Base-by-base conservation (phyloP, 2,113 vertebrate genomes). In the Tetraodon nigroviridis region DNA sequence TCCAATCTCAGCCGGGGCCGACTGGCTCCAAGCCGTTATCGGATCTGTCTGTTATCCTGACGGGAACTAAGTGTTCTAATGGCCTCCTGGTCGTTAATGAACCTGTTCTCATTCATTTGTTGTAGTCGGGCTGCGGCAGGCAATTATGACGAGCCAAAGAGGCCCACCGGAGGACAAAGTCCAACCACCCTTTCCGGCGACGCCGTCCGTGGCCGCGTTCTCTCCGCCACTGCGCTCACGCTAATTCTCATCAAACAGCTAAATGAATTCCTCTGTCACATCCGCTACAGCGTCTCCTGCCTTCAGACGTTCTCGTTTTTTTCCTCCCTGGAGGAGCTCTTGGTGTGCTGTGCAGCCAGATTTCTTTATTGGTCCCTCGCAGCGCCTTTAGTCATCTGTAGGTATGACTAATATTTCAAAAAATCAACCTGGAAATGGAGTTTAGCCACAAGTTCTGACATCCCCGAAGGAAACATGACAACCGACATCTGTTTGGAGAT, bases 181-280 rank as follows among this genome's bases (percentile, higher is more conserved):
- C 32, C 32, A 37, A 37, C 32, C 32, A 48, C 20, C 8, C 17
- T 48, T 48, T 48, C 17, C 24, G 10, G 13, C 24, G 49, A 14
- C 2, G 49, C 20, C 5, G n/a, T 14, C 20, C 5, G n/a, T 14
- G 37, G 62, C 44, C 49, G 42, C 20, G 32, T 32, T 53, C 42
- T 51, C 42, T 46, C 51, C 45, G 20, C 47, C 44, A 14, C 19
- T 52, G 27, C 20, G 60, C 52, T 51, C 51, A 59, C 54, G 12
- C 20, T 46, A 59, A 29, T 0, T 58, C 48, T 48, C 70, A 65
- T 81, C 67, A 73, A 47, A 68, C 32, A 27, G 40, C 53, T 65
- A 51, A 49, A 75, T 78, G 56, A 70, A 61, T 76, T 79, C 70
- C 56, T 75, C 66, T 4, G 8, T 63, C 60, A 69, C 58, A 4